A percentile compares a stretch with the other conserved stretches of the same genome.
These are phyloP conservation scores for Acronicta aceris DNA, from an alignment of 2,888 invertebrate genomes.

Conservation along the genomic window DNA sequence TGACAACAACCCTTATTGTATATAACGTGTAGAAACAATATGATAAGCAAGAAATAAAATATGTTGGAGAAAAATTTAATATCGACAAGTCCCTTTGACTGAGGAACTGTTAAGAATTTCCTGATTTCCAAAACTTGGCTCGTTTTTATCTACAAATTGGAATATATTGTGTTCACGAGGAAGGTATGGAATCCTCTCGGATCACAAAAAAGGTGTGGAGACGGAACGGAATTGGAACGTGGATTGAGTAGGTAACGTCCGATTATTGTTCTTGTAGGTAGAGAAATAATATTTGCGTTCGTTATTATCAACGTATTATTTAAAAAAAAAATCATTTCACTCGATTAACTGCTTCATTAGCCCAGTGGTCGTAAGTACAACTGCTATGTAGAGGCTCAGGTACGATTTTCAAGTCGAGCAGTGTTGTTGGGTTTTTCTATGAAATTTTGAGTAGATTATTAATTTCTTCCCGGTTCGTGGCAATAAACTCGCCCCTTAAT, in stretches of 20 bases:
- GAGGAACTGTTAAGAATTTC: slow-evolving; percentile 49
- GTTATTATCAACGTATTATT: too few species aligned
- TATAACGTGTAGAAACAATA: slow-evolving; percentile 18
- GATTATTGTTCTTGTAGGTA: too few species aligned
- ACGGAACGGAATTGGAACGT: slow-evolving; percentile 18
- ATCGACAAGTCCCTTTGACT: slow-evolving; percentile 61
- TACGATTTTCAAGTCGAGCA: too few species aligned
- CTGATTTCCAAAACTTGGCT: slow-evolving; percentile 59
- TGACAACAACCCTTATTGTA: slow-evolving; percentile 19
- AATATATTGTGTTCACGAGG: slow-evolving; percentile 58
- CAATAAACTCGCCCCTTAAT: too few species aligned
- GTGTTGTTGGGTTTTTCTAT: too few species aligned
- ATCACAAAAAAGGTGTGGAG: slow-evolving; percentile 33
- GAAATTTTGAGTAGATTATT: too few species aligned
- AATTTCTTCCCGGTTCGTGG: too few species aligned
- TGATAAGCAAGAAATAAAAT: slow-evolving; percentile 22
- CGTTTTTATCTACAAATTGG: slow-evolving; percentile 61
- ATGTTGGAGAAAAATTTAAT: slow-evolving; percentile 57
- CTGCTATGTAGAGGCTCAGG: too few species aligned
- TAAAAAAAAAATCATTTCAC: too few species aligned
- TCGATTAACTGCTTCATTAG: too few species aligned
- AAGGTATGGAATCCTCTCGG: slow-evolving; percentile 21
- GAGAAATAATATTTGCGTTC: too few species aligned
- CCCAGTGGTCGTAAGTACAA: too few species aligned
- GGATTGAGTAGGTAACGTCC: background rate